These are phyloP conservation scores for Anthopleura sola DNA, from an alignment of 64 coral and sea anemone species.

Conservation along the genomic window DNA sequence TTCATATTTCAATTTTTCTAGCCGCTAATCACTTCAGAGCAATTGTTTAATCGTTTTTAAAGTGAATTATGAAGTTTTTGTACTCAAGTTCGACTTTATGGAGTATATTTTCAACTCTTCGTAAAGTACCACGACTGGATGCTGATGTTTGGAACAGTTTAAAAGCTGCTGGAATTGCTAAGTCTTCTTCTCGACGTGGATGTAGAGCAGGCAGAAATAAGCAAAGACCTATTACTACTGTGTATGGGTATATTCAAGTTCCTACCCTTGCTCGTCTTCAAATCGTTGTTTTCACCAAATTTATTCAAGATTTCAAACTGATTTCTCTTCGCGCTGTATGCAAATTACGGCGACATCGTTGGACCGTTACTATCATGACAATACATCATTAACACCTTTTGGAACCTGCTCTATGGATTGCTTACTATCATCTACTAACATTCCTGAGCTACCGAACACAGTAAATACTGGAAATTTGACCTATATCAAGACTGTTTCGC, in stretches of 20 bases:
- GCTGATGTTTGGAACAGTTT: background rate
- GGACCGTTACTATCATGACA: background rate
- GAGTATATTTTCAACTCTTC: conserved; percentile 13
- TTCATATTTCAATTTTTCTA: background rate
- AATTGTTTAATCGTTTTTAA: too few relatives aligned
- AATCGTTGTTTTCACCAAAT: background rate
- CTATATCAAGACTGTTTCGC: too few relatives aligned
- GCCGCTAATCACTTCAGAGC: background rate
- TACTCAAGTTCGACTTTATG: conserved; percentile 15
- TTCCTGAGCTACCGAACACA: too few relatives aligned
- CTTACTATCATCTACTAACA: too few relatives aligned
- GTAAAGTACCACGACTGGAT: background rate
- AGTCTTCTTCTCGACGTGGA: conserved; percentile 15
- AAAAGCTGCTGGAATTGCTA: conserved; percentile 18
- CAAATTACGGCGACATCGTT: background rate
- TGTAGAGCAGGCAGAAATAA: conserved; percentile 9
- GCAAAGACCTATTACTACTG: background rate
- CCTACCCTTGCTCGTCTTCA: background rate
- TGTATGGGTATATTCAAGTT: background rate
- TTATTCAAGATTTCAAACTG: background rate
- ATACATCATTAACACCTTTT: too few relatives aligned
- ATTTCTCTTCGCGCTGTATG: background rate
- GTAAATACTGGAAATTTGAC: too few relatives aligned
- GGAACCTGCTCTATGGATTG: too few relatives aligned
- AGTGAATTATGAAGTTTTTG: background rate